Percentiles rank a stretch among this genome's conserved stretches.
phyloP scores from a whole-genome alignment of 1,140 invertebrate species.

The Lucilia cuprina region DNA sequence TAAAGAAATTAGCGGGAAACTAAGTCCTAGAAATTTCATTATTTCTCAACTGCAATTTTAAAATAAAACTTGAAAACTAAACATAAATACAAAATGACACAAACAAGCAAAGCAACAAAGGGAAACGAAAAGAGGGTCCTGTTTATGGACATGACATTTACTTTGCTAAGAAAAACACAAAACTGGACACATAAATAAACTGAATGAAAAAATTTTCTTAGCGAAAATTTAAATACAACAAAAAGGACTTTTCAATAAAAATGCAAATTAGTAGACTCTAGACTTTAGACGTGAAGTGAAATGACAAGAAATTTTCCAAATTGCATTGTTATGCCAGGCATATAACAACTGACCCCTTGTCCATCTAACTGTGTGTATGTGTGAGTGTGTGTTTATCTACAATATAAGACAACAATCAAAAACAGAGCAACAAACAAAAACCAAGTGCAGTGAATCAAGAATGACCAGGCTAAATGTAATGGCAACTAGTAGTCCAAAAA shows the following conservation, averaged over 20 bases:
- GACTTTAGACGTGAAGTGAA: background rate
- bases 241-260: constrained; percentile 22
- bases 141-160: constrained; percentile 39
- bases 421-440: constrained; percentile 32
- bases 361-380: background rate
- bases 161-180: constrained; percentile 13
- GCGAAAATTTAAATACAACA: background rate
- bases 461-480: background rate
- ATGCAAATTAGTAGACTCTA: constrained; percentile 40
- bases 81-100: too few species aligned
- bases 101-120: too few species aligned
- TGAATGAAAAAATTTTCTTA: background rate
- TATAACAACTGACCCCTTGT: constrained; percentile 35
- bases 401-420: constrained; percentile 27
- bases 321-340: background rate
- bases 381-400: background rate
- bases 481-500: background rate
- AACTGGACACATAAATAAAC: constrained; percentile 42
- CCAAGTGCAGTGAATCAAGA: background rate
- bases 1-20: too few species aligned
- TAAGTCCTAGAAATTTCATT: too few species aligned
- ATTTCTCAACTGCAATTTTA: too few species aligned
- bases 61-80: too few species aligned
- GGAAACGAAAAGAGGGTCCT: constrained; percentile 10
- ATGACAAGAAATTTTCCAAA: background rate